Evolutionary conservation across 2,113 vertebrate genomes (phyloP).

Genomic region (Monopterus albus): DNA sequence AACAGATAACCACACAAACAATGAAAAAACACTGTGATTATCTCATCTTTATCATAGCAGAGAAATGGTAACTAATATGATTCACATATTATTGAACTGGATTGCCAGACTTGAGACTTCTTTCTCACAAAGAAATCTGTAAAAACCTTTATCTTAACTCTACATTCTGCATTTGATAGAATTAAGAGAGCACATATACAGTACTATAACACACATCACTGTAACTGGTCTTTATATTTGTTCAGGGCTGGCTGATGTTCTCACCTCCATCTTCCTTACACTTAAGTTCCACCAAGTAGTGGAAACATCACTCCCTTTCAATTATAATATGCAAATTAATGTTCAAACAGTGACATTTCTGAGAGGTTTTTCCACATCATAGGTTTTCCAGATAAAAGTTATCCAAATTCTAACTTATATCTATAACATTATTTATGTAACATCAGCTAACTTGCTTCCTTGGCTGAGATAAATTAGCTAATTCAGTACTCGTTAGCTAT

Average conservation of each 20-base stretch:
- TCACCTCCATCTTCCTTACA: too few species aligned
- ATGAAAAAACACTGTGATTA: not conserved
- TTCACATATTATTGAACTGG: not conserved
- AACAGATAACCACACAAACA: slow-evolving; percentile 9
- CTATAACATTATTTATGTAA: too few species aligned
- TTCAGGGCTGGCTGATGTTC: slow-evolving; percentile 13
- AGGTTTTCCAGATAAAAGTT: too few species aligned
- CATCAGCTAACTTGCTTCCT: too few species aligned
- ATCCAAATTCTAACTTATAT: too few species aligned
- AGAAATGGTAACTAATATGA: slow-evolving; percentile 3
- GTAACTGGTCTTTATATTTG: not conserved
- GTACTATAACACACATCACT: not conserved
- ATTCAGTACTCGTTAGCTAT: too few species aligned
- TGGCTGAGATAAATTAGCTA: too few species aligned
- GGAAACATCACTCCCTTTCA: too few species aligned
- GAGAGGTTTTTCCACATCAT: too few species aligned
- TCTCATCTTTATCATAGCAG: slow-evolving; percentile 6
- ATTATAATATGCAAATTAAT: too few species aligned
- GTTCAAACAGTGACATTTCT: too few species aligned
- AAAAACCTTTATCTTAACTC: not conserved
- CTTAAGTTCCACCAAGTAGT: too few species aligned
- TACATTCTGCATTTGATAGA: not conserved
- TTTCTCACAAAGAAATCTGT: not conserved
- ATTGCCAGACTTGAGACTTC: not conserved
- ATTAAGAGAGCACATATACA: not conserved